These are phyloP conservation scores for Centroberyx gerrardi DNA, from an alignment of 2,797 vertebrate genomes.

Conservation along the genomic window DNA sequence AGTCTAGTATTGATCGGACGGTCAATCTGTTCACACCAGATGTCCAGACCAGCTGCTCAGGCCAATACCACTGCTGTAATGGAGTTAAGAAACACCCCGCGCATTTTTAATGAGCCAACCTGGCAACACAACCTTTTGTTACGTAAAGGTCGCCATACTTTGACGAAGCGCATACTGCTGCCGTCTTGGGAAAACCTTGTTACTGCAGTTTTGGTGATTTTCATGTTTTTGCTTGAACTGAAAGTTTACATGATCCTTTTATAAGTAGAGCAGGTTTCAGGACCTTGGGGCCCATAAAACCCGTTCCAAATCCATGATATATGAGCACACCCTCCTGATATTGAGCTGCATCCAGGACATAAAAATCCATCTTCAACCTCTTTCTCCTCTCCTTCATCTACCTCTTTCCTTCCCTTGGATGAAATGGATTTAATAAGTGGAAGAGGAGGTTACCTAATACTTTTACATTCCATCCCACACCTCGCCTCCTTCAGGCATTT, in stretches of 20 bases:
- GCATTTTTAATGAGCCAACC: constrained; percentile 55
- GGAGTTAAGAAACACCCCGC: constrained; percentile 20
- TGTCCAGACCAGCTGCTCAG: constrained; percentile 66
- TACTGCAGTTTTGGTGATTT: background rate
- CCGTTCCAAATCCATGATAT: constrained; percentile 1
- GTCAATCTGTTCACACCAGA: constrained; percentile 63
- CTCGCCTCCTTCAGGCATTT: too few species aligned
- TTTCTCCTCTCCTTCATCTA: background rate
- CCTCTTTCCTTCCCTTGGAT: background rate
- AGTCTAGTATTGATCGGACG: constrained; percentile 59
- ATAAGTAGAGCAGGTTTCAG: too few species aligned
- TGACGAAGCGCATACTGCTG: background rate
- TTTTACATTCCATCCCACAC: too few species aligned
- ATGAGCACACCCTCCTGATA: background rate
- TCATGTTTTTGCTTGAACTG: background rate
- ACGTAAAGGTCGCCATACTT: background rate
- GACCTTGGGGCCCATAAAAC: background rate
- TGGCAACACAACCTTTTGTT: constrained; percentile 13
- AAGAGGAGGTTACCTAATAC: background rate
- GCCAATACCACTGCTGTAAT: constrained; percentile 30
- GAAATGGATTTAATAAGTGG: background rate
- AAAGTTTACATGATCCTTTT: too few species aligned
- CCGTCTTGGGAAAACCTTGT: background rate
- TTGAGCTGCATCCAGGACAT: background rate
- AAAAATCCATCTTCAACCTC: background rate